phyloP scores from a whole-genome alignment of 64 coral and sea anemone species.

The Hydrozoanthus tunicans region DNA sequence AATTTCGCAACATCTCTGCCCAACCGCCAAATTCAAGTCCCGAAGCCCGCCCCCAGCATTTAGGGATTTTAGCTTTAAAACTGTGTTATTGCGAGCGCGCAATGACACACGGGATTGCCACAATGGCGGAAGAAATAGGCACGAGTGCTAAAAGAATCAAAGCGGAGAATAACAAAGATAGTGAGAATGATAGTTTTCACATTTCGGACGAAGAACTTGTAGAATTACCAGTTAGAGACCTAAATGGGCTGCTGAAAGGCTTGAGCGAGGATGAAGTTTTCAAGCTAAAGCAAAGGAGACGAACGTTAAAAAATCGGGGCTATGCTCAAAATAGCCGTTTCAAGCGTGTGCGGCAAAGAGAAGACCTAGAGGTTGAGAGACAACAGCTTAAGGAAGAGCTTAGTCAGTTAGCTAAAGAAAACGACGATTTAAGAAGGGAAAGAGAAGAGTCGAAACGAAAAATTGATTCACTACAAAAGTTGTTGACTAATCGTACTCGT shows the following conservation, averaged over 20 bases:
- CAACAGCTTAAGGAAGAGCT: constrained; percentile 80
- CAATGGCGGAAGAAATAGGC: constrained; percentile 95
- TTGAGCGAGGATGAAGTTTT: constrained; percentile 77
- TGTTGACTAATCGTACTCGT: constrained; percentile 87
- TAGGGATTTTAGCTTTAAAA: no score
- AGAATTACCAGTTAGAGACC: constrained; percentile 82
- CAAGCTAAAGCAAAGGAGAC: constrained; percentile 81
- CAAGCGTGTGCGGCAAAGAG: constrained; percentile 88
- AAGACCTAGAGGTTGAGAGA: constrained; percentile 84
- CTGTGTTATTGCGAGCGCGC: constrained; percentile 44
- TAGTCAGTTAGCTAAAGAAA: constrained; percentile 86
- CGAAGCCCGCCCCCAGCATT: no score
- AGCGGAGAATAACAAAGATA: constrained; percentile 58
- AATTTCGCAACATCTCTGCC: no score
- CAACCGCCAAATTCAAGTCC: no score
- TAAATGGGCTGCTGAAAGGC: constrained; percentile 72
- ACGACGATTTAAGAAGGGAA: constrained; percentile 88
- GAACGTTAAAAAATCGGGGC: constrained; percentile 96
- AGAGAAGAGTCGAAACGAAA: constrained; percentile 91
- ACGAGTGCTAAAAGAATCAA: constrained; percentile 79
- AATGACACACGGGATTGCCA: constrained; percentile 74
- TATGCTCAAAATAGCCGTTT: constrained; percentile 98
- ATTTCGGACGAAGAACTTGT: constrained; percentile 77
- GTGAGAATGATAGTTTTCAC: constrained; percentile 47
- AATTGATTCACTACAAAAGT: constrained; percentile 86